Conservation (phyloP, 2,888 invertebrate species). For the Eupithecia exiguata region DNA sequence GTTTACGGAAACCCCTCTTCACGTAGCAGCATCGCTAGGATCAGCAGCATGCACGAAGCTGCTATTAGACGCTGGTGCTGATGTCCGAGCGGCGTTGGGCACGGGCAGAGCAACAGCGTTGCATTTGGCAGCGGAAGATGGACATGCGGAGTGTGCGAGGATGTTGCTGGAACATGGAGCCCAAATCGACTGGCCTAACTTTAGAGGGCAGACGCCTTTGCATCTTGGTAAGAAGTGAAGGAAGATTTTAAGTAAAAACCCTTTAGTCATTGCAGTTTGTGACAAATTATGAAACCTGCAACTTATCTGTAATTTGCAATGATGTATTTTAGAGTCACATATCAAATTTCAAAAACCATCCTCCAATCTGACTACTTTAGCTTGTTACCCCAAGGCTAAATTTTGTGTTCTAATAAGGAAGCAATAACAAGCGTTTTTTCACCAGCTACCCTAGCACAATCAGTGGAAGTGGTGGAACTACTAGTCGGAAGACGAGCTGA, state of each 20-base stretch:
- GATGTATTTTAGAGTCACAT: no score
- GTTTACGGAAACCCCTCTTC: slow-evolving; percentile 92
- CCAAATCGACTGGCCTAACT: slow-evolving; percentile 89
- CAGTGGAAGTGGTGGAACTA: slow-evolving; percentile 89
- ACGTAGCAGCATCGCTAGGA: slow-evolving; percentile 91
- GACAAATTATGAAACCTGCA: no score
- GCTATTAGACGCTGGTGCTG: slow-evolving; percentile 90
- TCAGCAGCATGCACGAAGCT: slow-evolving; percentile 87
- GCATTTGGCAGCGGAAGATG: slow-evolving; percentile 94
- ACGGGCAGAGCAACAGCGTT: slow-evolving; percentile 89
- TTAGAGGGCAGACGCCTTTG: slow-evolving; percentile 91
- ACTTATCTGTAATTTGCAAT: no score
- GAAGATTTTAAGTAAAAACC: no score
- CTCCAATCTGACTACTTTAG: no score
- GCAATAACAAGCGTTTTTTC: slow-evolving; percentile 12
- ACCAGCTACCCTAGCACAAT: slow-evolving; percentile 90
- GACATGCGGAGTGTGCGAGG: slow-evolving; percentile 90
- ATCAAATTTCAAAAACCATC: no score
- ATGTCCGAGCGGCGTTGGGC: slow-evolving; percentile 89
- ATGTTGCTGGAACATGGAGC: slow-evolving; percentile 90
- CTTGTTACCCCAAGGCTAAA: no score
- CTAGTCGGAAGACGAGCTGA: slow-evolving; percentile 86
- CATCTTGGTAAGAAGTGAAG: slow-evolving; percentile 88
- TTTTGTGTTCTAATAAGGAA: no score
- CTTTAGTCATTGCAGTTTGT: no score